Conservation (phyloP, 2,888 invertebrate species). For the Synergus laeviventris region DNA sequence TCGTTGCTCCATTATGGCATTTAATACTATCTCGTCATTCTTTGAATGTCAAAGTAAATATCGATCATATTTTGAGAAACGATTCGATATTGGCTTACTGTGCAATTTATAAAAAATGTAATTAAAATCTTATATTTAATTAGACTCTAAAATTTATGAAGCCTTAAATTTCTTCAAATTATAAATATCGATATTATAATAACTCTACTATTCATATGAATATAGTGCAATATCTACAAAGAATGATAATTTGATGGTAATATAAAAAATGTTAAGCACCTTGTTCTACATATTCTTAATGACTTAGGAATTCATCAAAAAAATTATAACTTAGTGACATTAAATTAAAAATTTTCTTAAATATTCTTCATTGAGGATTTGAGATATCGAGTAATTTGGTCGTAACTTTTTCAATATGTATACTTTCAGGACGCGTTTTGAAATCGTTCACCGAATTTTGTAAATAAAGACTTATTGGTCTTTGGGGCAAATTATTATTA, state of each 20-base stretch:
- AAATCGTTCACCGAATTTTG: conserved; percentile 57
- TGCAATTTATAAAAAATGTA: background rate
- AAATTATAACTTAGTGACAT: background rate
- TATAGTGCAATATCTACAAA: background rate
- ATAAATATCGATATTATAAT: background rate
- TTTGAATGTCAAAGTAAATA: no score
- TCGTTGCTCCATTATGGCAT: background rate
- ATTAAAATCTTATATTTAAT: background rate
- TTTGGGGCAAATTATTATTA: conserved; percentile 50
- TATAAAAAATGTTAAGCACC: background rate
- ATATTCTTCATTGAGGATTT: background rate
- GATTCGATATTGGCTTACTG: background rate
- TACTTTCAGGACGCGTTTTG: conserved; percentile 60
- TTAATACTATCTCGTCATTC: background rate
- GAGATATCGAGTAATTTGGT: conserved; percentile 62
- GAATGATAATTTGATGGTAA: background rate
- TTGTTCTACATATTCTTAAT: background rate
- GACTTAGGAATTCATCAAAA: background rate
- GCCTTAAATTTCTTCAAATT: background rate
- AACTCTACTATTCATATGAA: background rate
- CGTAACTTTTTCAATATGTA: conserved; percentile 63
- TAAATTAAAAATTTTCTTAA: background rate
- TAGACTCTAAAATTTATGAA: background rate
- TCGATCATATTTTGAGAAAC: no score
- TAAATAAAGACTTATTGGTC: conserved; percentile 67